Conservation (phyloP, 35 echinoderm and acorn worm genomes). For the Nesometra sesokonis region DNA sequence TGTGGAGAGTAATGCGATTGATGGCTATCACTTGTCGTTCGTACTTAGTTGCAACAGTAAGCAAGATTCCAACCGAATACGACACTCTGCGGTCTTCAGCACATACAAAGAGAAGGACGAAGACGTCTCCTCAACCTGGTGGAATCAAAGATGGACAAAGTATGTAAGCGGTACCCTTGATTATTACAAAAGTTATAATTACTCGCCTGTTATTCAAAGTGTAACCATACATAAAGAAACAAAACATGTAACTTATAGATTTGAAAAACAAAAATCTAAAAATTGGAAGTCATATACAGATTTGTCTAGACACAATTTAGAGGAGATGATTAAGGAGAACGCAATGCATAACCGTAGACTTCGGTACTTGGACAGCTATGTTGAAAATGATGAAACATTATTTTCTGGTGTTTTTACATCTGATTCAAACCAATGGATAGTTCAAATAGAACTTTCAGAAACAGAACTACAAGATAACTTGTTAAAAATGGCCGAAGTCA, state of each 20-base stretch:
- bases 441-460: slow-evolving; percentile 34
- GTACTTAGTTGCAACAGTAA: slow-evolving; percentile 51
- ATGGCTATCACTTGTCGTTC: slow-evolving; percentile 29
- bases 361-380: slow-evolving; percentile 48
- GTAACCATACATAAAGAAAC: slow-evolving; percentile 22
- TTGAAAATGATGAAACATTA: slow-evolving; percentile 22
- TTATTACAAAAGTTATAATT: not conserved
- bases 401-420: slow-evolving; percentile 77
- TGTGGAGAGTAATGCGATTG: not conserved
- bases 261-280: slow-evolving; percentile 35
- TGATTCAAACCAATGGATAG: slow-evolving; percentile 26
- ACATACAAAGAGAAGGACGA: slow-evolving; percentile 5
- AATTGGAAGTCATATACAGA: slow-evolving; percentile 58
- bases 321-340: slow-evolving; percentile 40
- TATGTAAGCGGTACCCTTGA: not conserved
- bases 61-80: slow-evolving; percentile 26
- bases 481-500: not conserved
- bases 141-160: slow-evolving; percentile 10
- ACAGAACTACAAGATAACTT: slow-evolving; percentile 11
- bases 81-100: slow-evolving; percentile 35
- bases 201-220: slow-evolving; percentile 34
- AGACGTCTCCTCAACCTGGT: slow-evolving; percentile 17
- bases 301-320: slow-evolving; percentile 38
- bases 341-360: slow-evolving; percentile 42
- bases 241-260: slow-evolving; percentile 47